Conservation (phyloP, 2,888 invertebrate species). For the Metacarcinus magister region DNA sequence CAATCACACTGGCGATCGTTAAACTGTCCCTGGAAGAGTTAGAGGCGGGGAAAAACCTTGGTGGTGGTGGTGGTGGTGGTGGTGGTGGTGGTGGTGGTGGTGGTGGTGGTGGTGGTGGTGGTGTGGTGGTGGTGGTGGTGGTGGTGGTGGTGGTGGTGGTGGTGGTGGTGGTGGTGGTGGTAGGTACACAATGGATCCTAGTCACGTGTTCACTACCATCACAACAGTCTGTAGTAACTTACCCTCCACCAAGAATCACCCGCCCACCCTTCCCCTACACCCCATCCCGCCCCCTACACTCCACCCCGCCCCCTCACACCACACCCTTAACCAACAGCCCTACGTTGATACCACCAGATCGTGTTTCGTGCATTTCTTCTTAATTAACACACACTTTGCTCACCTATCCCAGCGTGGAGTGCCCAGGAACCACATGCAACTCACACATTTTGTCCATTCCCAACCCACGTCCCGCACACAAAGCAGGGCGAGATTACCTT, state of each 20-base stretch:
- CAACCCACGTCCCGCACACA: background rate
- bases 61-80: background rate
- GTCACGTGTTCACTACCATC: background rate
- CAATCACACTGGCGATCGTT: constrained; percentile 73
- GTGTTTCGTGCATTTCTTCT: constrained; percentile 22
- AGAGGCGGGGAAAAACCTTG: constrained; percentile 57
- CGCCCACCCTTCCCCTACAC: background rate
- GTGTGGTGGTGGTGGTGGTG: background rate
- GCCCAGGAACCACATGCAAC: background rate
- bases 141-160: background rate
- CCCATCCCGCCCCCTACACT: background rate
- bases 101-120: background rate
- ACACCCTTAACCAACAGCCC: background rate
- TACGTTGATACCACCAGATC: background rate
- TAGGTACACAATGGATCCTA: background rate
- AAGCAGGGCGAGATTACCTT: background rate
- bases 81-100: constrained; percentile 29
- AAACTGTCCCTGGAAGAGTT: constrained; percentile 72
- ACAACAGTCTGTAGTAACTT: background rate
- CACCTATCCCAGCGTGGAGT: background rate
- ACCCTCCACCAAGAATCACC: background rate
- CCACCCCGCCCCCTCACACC: background rate
- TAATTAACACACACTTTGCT: background rate
- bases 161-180: background rate
- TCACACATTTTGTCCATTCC: background rate